Evolutionary conservation across 2,888 invertebrate genomes (phyloP).

Genomic region (Lycophotia porphyrea): DNA sequence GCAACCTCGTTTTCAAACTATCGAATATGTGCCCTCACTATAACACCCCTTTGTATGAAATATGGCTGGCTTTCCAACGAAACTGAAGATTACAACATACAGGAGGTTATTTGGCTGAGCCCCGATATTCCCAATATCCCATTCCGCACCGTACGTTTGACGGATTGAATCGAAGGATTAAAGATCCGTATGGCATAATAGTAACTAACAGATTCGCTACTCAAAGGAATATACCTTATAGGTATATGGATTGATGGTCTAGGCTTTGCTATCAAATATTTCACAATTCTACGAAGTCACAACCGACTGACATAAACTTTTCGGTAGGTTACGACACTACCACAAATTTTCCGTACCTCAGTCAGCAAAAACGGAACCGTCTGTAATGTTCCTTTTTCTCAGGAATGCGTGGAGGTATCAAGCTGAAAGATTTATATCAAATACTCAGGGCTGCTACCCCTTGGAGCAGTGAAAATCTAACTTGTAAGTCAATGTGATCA

Average conservation of each 20-base stretch:
- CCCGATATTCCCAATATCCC: conserved; percentile 47
- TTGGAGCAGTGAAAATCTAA: no score
- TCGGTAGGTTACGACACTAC: no score
- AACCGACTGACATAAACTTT: no score
- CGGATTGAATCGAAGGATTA: background rate
- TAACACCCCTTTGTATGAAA: background rate
- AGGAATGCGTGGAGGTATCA: no score
- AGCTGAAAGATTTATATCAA: no score
- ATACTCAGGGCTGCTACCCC: no score
- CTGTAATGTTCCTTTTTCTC: no score
- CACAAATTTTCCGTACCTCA: no score
- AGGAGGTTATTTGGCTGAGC: conserved; percentile 38
- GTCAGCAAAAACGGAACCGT: no score
- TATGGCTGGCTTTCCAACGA: conserved; percentile 8
- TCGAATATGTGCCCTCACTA: background rate
- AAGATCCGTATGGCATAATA: background rate
- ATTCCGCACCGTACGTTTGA: conserved; percentile 13
- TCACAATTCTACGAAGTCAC: background rate
- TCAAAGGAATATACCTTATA: background rate
- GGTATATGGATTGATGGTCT: background rate
- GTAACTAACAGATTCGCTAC: background rate
- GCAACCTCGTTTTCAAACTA: background rate
- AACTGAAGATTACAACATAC: background rate
- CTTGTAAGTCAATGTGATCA: no score
- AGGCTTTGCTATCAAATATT: background rate